phyloP scores from a whole-genome alignment of 2,888 invertebrate genomes.

The Cepaea hortensis region DNA sequence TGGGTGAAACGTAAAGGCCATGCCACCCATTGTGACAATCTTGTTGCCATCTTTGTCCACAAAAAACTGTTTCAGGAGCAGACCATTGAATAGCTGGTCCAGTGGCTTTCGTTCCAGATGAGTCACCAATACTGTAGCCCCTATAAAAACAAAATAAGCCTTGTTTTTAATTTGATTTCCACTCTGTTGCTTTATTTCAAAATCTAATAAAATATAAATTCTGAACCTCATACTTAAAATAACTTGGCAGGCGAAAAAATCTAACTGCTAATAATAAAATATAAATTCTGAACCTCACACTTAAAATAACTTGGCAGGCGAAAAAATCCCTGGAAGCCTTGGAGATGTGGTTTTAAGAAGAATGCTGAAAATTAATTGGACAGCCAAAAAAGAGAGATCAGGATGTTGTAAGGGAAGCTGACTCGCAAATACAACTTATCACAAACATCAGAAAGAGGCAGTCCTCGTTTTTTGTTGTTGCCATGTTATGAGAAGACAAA shows the following conservation, averaged over 20 bases:
- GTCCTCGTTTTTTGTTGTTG: too few relatives aligned
- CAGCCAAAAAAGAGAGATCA: too few relatives aligned
- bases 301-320: too few relatives aligned
- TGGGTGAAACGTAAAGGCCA: conserved; percentile 67
- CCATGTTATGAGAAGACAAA: too few relatives aligned
- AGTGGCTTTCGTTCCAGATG: conserved; percentile 72
- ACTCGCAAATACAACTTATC: too few relatives aligned
- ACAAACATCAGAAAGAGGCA: too few relatives aligned
- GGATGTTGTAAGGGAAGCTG: too few relatives aligned
- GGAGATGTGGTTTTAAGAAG: too few relatives aligned
- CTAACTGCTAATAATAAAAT: background rate
- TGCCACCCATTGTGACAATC: conserved; percentile 66
- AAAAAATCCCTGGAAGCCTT: background rate
- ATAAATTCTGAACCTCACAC: too few relatives aligned
- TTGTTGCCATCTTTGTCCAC: conserved; percentile 68
- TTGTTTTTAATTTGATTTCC: background rate
- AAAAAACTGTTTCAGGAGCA: conserved; percentile 68
- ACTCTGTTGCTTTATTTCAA: background rate
- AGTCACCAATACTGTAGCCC: conserved; percentile 71
- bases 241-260: background rate
- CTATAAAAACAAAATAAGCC: conserved; percentile 54
- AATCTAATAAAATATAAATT: background rate
- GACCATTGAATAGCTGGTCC: conserved; percentile 65
- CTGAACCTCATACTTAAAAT: too few relatives aligned
- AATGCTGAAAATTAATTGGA: too few relatives aligned